A percentile compares a stretch with the other conserved stretches of the same genome.
Evolutionary conservation across 2,888 invertebrate genomes (phyloP).

Genomic region (Drosophila ustulata): DNA sequence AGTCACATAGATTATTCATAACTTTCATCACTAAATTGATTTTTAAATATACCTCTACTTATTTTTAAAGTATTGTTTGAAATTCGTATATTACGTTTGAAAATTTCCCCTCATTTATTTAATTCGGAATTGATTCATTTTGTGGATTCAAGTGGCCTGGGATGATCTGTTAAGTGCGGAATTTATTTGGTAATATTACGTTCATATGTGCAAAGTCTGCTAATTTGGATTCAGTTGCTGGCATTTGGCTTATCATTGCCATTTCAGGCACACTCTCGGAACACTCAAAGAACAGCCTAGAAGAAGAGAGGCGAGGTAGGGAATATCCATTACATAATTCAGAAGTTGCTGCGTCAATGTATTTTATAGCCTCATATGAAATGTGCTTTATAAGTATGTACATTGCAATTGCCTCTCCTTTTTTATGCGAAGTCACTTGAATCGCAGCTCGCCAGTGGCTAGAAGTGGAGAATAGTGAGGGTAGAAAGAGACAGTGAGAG

Average conservation of each 20-base stretch:
- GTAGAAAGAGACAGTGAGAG: background rate
- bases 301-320: background rate
- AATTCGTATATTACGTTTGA: no score
- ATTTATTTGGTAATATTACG: background rate
- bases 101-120: background rate
- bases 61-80: background rate
- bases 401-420: slow-evolving; percentile 29
- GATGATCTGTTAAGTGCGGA: slow-evolving; percentile 7
- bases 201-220: background rate
- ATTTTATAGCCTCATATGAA: slow-evolving; percentile 50
- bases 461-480: background rate
- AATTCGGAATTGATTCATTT: background rate
- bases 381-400: slow-evolving; percentile 27
- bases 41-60: background rate
- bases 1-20: no score
- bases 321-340: slow-evolving; percentile 38
- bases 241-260: slow-evolving; percentile 24
- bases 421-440: slow-evolving; percentile 17
- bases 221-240: slow-evolving; percentile 24
- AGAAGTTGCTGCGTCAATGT: slow-evolving; percentile 43
- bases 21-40: no score
- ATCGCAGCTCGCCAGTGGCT: background rate
- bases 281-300: background rate
- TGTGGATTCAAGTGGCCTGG: background rate
- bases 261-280: slow-evolving; percentile 12